Percentiles rank a stretch among this genome's conserved stretches.
phyloP scores from a whole-genome alignment of 2,797 vertebrate genomes.

The Malurus splendens region DNA sequence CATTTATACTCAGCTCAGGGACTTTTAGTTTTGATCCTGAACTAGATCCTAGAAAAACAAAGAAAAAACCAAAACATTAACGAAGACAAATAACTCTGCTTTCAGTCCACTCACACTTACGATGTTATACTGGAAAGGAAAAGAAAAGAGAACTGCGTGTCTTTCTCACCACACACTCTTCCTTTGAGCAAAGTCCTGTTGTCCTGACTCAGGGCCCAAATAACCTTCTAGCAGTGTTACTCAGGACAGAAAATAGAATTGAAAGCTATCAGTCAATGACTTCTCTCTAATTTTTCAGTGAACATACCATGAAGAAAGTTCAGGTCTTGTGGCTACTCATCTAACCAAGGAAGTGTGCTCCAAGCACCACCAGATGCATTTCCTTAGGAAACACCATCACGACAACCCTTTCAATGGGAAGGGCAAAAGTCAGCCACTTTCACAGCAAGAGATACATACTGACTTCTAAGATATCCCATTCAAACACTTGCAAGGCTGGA shows the following conservation, averaged over 20 bases:
- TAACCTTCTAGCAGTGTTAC: neutral
- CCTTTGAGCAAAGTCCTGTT: neutral
- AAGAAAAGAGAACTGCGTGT: neutral
- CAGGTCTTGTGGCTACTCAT: neutral
- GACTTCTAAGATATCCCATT: neutral
- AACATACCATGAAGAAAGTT: neutral
- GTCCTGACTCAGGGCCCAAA: neutral
- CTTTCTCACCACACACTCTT: neutral
- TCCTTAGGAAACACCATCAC: slow-evolving; percentile 4
- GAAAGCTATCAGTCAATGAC: neutral
- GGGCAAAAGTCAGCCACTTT: neutral
- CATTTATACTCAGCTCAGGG: slow-evolving; percentile 83
- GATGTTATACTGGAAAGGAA: neutral
- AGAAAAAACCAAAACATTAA: slow-evolving; percentile 10
- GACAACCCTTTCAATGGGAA: neutral
- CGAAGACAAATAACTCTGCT: slow-evolving; percentile 2
- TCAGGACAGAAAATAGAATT: neutral
- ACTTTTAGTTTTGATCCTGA: slow-evolving; percentile 79
- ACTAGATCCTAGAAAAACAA: slow-evolving; percentile 76
- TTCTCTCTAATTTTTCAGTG: neutral
- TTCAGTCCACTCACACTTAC: neutral
- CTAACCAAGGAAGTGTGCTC: neutral
- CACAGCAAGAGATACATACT: neutral
- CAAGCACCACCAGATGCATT: neutral
- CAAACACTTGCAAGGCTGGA: neutral